phyloP scores from a whole-genome alignment of 2,888 invertebrate genomes.

The Thymelicus acteon region DNA sequence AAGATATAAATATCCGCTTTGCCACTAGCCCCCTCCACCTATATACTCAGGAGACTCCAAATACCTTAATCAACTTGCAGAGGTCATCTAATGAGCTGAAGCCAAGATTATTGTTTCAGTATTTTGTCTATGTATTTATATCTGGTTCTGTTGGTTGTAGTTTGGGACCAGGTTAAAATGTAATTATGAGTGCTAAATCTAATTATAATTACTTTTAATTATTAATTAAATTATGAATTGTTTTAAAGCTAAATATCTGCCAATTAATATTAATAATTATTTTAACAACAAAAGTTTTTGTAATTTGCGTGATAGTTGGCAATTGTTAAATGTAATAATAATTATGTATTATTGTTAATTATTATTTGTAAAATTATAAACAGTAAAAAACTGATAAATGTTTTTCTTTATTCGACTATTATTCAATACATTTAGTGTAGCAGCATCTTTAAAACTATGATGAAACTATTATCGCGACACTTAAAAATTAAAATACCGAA shows the following conservation, averaged over 20 bases:
- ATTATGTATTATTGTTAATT: not conserved
- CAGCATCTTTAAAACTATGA: no score
- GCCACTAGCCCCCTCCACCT: no score
- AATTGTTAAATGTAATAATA: constrained; percentile 3
- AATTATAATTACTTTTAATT: constrained; percentile 3
- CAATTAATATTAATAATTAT: not conserved
- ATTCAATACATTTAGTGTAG: no score
- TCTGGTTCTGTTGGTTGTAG: constrained; percentile 30
- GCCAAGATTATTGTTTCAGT: constrained; percentile 8
- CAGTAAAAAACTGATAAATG: not conserved
- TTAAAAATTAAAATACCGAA: no score
- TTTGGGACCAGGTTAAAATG: constrained; percentile 29
- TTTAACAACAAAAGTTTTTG: not conserved
- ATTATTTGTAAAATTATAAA: constrained; percentile 5
- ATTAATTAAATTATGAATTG: not conserved
- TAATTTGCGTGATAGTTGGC: constrained; percentile 2
- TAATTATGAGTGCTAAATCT: constrained; percentile 5
- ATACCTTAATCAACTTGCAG: not conserved
- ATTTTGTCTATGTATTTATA: constrained; percentile 16
- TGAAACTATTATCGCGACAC: no score
- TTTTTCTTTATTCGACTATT: no score
- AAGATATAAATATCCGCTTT: no score
- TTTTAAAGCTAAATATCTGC: not conserved
- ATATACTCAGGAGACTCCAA: no score
- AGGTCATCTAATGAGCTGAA: not conserved